Base-by-base conservation (phyloP, 1,140 invertebrate genomes). In the Sesamia nonagrioides region DNA sequence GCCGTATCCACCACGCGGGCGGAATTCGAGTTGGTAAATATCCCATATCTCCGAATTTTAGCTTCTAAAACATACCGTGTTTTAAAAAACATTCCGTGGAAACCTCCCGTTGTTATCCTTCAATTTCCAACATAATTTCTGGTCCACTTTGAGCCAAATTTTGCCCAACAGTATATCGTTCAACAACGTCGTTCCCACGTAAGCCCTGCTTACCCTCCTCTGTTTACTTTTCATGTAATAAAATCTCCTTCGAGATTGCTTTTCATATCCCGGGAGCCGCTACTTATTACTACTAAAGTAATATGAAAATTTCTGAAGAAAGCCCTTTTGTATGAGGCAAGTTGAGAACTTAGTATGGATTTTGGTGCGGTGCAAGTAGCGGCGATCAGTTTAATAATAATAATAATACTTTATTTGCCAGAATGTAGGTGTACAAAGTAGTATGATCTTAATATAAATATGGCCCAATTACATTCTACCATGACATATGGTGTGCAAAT, bases 251-350 rank as follows among this genome's bases (percentile, higher is more conserved):
- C 13, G 13, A 75, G 73, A 75, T 75, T 75, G 73, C 73, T 61
- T 75, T 48, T 61, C 73, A 48, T 61, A 75, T 75, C 73, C 56
- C 58, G 21, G 9, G 40, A 48, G 58, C 9, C 35, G 17, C 11
- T 37, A 63, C 73, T 75, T 75, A 75, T 75, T 63, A 75, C 73
- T 75, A 61, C 35, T 61, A 63, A 75, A 75, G 73, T 63, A 75
- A 75, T 75, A 75, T 75, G 73, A 75, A 75, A 75, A 75, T 75
- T 75, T 75, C 42, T 7, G 40, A 75, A 42, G 37, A 75, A 75
- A 75, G 58, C 58, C 72, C 58, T 75, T 71, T 75, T 75, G 73
- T 75, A 18, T 75, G 54, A 73, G 58, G 40, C 1, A 45, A 75
- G 17, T 75, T 75, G 21, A 37, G 50, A 75, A 75, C 58, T 75